Conservation (phyloP, 2,113 vertebrate species). For the Pteropus alecto region DNA sequence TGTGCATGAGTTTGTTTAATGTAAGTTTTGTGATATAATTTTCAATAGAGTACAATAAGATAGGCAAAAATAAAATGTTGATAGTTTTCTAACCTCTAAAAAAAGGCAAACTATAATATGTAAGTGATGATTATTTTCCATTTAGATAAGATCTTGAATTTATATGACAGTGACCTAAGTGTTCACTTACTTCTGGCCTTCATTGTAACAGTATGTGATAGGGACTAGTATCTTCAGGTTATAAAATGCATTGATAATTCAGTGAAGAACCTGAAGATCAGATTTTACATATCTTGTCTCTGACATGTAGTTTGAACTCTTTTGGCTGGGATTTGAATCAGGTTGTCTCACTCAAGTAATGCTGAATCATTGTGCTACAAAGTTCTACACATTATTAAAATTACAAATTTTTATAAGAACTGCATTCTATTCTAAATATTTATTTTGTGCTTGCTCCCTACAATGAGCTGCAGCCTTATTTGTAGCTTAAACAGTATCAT, state of each 20-base stretch:
- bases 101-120: not conserved
- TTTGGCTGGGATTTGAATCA: not conserved
- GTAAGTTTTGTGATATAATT: not conserved
- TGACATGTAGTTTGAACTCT: not conserved
- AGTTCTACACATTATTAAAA: not conserved
- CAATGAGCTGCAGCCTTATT: not conserved
- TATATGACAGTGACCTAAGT: not conserved
- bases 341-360: not conserved
- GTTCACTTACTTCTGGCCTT: not conserved
- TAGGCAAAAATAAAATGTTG: not conserved
- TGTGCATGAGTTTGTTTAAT: not conserved
- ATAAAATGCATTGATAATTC: not conserved
- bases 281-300: not conserved
- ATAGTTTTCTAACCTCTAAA: not conserved
- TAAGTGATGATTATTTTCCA: not conserved
- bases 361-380: not conserved
- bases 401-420: not conserved
- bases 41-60: not conserved
- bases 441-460: not conserved
- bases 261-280: not conserved
- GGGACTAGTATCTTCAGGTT: not conserved
- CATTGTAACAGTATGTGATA: not conserved
- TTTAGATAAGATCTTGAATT: not conserved
- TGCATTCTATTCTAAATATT: not conserved
- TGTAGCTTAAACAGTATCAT: not conserved